phyloP scores from a whole-genome alignment of 2,113 vertebrate genomes.

The Speoplatyrhinus poulsoni region DNA sequence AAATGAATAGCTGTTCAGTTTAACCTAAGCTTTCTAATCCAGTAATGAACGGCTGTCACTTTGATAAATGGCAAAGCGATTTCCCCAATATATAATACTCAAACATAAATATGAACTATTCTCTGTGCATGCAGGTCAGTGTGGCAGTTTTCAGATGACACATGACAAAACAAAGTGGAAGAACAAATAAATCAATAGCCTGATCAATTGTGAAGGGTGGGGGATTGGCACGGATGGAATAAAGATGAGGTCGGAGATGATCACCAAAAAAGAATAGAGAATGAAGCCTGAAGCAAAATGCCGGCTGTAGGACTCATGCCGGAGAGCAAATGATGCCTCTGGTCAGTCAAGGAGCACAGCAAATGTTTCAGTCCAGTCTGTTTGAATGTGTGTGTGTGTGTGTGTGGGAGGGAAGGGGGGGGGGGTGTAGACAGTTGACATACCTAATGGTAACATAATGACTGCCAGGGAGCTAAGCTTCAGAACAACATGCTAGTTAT shows the following conservation, averaged over 20 bases:
- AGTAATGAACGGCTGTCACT: slow-evolving; percentile 2
- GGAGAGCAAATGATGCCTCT: slow-evolving; percentile 38
- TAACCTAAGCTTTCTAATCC: slow-evolving; percentile 21
- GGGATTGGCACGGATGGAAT: slow-evolving; percentile 17
- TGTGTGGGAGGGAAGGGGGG: slow-evolving; percentile 34
- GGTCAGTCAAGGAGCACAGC: slow-evolving; percentile 42
- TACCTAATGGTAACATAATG: slow-evolving; percentile 33
- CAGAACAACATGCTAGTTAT: background rate
- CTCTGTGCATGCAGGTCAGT: slow-evolving; percentile 27
- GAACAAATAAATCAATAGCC: slow-evolving; percentile 19
- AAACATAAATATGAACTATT: slow-evolving; percentile 29
- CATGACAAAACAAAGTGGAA: slow-evolving; percentile 29
- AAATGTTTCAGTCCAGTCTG: slow-evolving; percentile 60
- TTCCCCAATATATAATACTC: slow-evolving; percentile 24
- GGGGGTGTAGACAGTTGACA: slow-evolving; percentile 57
- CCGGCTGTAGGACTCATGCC: slow-evolving; percentile 39
- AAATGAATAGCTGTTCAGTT: slow-evolving; percentile 7
- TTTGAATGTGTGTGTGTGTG: slow-evolving; percentile 66
- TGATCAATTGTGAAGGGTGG: background rate
- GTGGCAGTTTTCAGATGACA: slow-evolving; percentile 22
- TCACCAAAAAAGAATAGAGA: slow-evolving; percentile 12
- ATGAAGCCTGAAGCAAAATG: slow-evolving; percentile 17
- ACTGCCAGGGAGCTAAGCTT: slow-evolving; percentile 18
- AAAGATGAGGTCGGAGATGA: slow-evolving; percentile 10
- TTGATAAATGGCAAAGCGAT: slow-evolving; percentile 10